Evolutionary conservation across 2,888 invertebrate species (phyloP).

Genomic region (Dryadula phaetusa): DNA sequence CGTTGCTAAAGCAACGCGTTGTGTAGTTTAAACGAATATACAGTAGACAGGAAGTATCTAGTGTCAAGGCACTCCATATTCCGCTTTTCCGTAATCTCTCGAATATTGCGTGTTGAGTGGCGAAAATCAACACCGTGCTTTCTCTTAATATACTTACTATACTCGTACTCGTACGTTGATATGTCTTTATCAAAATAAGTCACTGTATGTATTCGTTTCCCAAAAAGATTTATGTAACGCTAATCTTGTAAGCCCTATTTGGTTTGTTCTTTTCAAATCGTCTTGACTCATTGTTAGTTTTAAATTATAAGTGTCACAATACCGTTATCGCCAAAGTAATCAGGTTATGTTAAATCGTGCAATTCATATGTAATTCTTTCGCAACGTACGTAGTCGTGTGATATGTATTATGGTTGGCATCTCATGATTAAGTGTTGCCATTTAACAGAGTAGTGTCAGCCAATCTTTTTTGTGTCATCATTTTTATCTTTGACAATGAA

Average conservation of each 20-base stretch:
- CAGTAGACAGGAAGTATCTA: too few relatives aligned
- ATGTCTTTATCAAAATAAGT: background rate
- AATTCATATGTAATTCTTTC: conserved; percentile 53
- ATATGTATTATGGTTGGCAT: conserved; percentile 56
- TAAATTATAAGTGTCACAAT: conserved; percentile 37
- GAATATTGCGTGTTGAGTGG: too few relatives aligned
- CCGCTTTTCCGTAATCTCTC: too few relatives aligned
- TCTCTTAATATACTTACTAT: too few relatives aligned
- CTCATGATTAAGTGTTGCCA: conserved; percentile 65
- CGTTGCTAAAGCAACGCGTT: too few relatives aligned
- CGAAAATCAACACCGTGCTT: too few relatives aligned
- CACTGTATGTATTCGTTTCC: background rate
- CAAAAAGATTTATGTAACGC: background rate
- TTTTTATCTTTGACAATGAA: conserved; percentile 29
- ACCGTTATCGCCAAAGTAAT: conserved; percentile 49
- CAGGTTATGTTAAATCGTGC: conserved; percentile 51
- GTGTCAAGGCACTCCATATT: too few relatives aligned
- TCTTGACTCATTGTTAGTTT: conserved; percentile 32
- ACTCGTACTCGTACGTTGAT: too few relatives aligned
- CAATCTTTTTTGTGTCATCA: conserved; percentile 37
- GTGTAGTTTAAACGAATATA: too few relatives aligned
- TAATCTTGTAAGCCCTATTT: conserved; percentile 2
- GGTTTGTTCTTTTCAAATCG: conserved; percentile 33
- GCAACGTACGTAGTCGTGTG: conserved; percentile 57
- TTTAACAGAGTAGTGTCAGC: conserved; percentile 55